phyloP scores from a whole-genome alignment of 1,140 invertebrate species.

The Heterodera carotae region DNA sequence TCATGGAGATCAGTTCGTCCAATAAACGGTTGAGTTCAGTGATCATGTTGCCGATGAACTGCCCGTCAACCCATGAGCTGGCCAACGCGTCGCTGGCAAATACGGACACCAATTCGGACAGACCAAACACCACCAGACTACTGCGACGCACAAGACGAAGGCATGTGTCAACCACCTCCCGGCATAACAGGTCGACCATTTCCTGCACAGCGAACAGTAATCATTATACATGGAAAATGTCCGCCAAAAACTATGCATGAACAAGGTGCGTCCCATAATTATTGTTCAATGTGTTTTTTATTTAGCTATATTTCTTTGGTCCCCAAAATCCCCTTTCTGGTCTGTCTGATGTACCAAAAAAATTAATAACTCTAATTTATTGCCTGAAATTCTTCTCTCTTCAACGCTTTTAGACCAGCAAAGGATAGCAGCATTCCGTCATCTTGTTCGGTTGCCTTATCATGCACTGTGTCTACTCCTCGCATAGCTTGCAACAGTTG shows the following conservation, averaged over 20 bases:
- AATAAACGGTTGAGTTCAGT: constrained; percentile 11
- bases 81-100: constrained; percentile 35
- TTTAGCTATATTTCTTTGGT: too few species aligned
- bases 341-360: background rate
- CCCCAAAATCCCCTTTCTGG: too few species aligned
- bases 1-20: constrained; percentile 19
- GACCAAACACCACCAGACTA: constrained; percentile 27
- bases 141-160: constrained; percentile 30
- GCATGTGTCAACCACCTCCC: constrained; percentile 28
- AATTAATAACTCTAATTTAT: constrained; percentile 1
- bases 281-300: background rate
- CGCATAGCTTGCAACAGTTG: background rate
- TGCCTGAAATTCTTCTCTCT: constrained; percentile 27
- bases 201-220: constrained; percentile 22
- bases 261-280: too few species aligned
- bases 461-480: background rate
- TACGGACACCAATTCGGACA: constrained; percentile 37
- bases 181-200: constrained; percentile 35
- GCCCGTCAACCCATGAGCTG: constrained; percentile 35
- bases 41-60: constrained; percentile 33
- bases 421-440: background rate
- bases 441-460: background rate
- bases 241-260: too few species aligned
- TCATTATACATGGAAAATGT: too few species aligned
- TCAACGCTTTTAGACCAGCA: constrained; percentile 22